Conservation (phyloP, 2,113 vertebrate genomes). For the Mormyrus lacerda region DNA sequence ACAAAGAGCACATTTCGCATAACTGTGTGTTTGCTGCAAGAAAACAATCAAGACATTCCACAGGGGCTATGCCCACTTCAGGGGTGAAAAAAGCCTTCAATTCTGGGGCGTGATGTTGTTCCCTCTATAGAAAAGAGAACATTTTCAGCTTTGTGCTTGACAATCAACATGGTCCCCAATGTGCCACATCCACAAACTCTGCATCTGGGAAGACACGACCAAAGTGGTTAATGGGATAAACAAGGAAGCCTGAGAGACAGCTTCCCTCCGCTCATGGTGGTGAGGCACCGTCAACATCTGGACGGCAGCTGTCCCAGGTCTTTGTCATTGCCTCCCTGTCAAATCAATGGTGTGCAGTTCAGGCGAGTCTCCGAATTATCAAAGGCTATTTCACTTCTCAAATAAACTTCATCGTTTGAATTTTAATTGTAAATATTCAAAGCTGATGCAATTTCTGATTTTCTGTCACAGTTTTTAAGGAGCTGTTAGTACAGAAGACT, state of each 20-base stretch:
- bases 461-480: background rate
- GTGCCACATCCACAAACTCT: background rate
- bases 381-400: background rate
- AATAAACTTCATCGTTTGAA: background rate
- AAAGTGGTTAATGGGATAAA: slow-evolving; percentile 2
- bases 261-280: background rate
- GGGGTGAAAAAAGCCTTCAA: background rate
- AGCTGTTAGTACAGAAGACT: background rate
- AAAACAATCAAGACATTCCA: background rate
- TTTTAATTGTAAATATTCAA: background rate
- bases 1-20: background rate
- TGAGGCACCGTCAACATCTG: background rate
- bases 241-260: background rate
- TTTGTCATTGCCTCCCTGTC: background rate
- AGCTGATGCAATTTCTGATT: background rate
- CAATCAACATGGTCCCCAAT: background rate
- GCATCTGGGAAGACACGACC: slow-evolving; percentile 9
- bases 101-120: background rate
- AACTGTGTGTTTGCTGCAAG: background rate
- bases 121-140: background rate
- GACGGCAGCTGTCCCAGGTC: slow-evolving; percentile 10
- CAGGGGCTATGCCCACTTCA: background rate
- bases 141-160: slow-evolving; percentile 2
- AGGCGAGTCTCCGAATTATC: background rate
- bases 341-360: background rate